Evolutionary conservation across 2,113 vertebrate species (phyloP).

Genomic region (Mus spicilegus): DNA sequence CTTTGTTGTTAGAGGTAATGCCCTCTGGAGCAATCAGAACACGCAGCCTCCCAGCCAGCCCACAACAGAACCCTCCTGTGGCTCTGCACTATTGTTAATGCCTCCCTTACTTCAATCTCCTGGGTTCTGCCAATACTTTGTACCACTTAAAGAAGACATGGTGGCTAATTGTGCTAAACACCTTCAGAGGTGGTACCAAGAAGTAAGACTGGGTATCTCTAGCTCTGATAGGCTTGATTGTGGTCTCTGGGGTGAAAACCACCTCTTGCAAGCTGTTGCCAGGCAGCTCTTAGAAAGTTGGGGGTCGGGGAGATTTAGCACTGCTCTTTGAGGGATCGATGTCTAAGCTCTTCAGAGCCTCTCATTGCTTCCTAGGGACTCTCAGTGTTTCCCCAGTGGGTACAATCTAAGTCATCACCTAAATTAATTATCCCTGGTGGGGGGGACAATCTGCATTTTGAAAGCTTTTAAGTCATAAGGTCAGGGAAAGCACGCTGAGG

Average conservation of each 20-base stretch:
- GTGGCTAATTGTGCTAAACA: constrained; percentile 34
- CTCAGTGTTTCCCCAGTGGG: constrained; percentile 19
- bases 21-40: not conserved
- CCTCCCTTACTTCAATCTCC: constrained; percentile 6
- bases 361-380: constrained; percentile 25
- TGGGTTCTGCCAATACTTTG: constrained; percentile 40
- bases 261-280: constrained; percentile 37
- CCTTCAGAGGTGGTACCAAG: not conserved
- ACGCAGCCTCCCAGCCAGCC: not conserved
- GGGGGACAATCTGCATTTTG: not conserved
- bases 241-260: constrained; percentile 69
- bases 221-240: constrained; percentile 62
- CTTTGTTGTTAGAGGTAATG: constrained; percentile 1
- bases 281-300: constrained; percentile 11
- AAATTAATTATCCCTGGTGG: not conserved
- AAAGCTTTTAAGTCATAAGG: not conserved
- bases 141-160: constrained; percentile 29
- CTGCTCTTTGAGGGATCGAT: constrained; percentile 45
- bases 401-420: not conserved
- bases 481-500: not conserved
- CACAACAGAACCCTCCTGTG: not conserved
- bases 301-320: constrained; percentile 47
- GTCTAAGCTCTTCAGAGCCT: constrained; percentile 37
- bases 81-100: not conserved
- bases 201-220: not conserved